phyloP scores from a whole-genome alignment of 2,888 invertebrate genomes.

The Synanthedon myopaeformis region DNA sequence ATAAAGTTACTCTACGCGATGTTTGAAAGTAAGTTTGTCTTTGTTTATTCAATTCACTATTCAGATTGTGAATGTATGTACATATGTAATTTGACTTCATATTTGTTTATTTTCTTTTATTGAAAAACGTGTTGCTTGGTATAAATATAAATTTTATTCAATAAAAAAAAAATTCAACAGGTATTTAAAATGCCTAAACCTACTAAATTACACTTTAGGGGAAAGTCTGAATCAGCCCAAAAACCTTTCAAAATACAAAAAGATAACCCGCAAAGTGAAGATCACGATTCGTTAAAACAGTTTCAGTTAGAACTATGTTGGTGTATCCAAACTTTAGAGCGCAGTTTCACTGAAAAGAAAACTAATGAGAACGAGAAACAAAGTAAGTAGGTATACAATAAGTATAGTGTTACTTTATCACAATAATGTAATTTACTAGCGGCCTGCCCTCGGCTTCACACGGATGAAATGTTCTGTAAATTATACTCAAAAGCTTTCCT shows the following conservation, averaged over 20 bases:
- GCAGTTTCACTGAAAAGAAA: constrained; percentile 70
- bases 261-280: constrained; percentile 25
- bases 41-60: too few species aligned
- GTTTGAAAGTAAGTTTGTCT: too few species aligned
- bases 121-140: too few species aligned
- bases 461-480: too few species aligned
- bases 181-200: constrained; percentile 48
- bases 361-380: constrained; percentile 71
- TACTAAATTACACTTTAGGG: constrained; percentile 52
- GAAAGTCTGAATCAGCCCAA: constrained; percentile 48
- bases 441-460: too few species aligned
- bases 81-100: too few species aligned
- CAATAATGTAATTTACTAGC: too few species aligned
- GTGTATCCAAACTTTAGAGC: constrained; percentile 82
- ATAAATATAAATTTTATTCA: neutral
- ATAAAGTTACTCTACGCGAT: too few species aligned
- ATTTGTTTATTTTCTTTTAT: too few species aligned
- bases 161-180: neutral
- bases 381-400: constrained; percentile 40
- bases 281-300: constrained; percentile 66
- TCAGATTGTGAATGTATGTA: too few species aligned
- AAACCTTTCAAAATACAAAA: constrained; percentile 43
- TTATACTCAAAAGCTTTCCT: too few species aligned
- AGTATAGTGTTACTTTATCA: too few species aligned
- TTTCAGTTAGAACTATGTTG: constrained; percentile 83